Evolutionary conservation across 1,140 invertebrate genomes (phyloP).

Genomic region (Calosoma granatense): DNA sequence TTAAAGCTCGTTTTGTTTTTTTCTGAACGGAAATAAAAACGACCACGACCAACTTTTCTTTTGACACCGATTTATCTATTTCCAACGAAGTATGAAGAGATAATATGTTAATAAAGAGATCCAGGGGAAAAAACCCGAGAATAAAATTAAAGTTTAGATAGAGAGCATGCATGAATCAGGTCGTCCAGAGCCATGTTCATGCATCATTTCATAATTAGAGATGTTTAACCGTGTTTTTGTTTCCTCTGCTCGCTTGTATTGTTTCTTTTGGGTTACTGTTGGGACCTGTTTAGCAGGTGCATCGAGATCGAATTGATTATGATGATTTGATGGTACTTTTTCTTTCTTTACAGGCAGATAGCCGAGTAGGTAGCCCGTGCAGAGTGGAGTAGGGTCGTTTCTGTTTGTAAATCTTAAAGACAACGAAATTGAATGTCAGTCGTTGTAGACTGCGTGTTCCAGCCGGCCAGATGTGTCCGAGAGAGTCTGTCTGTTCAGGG

Average conservation of each 20-base stretch:
- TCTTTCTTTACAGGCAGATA: background rate
- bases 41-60: too few species aligned
- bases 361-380: background rate
- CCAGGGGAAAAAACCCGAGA: background rate
- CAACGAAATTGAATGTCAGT: conserved; percentile 4
- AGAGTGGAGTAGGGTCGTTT: background rate
- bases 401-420: conserved; percentile 1
- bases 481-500: background rate
- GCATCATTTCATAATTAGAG: conserved; percentile 5
- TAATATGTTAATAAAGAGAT: conserved; percentile 1
- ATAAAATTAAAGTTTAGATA: background rate
- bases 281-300: conserved; percentile 3
- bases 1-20: background rate
- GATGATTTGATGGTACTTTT: background rate
- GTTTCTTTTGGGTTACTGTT: background rate
- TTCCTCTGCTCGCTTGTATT: background rate
- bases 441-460: background rate
- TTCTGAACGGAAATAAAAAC: background rate
- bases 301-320: conserved; percentile 6
- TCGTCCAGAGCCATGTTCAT: background rate
- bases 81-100: background rate
- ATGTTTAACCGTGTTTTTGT: background rate
- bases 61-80: conserved; percentile 1
- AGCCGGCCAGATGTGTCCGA: background rate
- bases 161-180: background rate